Conservation (phyloP, 1,140 invertebrate genomes). For the Araneus ventricosus region DNA sequence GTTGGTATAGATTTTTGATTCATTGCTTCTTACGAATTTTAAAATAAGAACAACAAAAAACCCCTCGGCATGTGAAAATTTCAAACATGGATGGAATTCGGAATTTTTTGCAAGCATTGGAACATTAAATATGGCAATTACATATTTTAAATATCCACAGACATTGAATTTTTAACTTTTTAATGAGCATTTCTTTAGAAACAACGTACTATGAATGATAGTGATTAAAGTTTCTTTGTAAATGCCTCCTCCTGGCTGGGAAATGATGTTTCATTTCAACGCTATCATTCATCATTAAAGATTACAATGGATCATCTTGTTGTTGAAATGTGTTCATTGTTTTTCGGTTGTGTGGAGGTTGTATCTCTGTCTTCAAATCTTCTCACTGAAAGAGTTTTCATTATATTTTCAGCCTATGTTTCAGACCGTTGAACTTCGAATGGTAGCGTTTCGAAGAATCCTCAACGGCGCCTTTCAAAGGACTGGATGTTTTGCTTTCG, state of each 20-base stretch:
- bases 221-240: neutral
- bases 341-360: neutral
- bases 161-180: too few relatives aligned
- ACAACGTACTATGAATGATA: neutral
- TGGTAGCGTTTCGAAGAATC: neutral
- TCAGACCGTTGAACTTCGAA: neutral
- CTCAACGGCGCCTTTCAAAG: too few relatives aligned
- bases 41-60: too few relatives aligned
- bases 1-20: too few relatives aligned
- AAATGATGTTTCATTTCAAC: neutral
- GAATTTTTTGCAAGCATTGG: too few relatives aligned
- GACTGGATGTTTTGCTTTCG: too few relatives aligned
- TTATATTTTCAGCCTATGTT: neutral
- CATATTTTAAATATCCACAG: too few relatives aligned
- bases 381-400: neutral
- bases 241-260: neutral
- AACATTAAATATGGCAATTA: too few relatives aligned
- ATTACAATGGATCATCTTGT: neutral
- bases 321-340: slow-evolving; percentile 22
- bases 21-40: too few relatives aligned
- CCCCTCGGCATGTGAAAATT: too few relatives aligned
- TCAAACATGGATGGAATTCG: too few relatives aligned
- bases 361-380: neutral
- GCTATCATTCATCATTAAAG: neutral
- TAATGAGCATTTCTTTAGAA: too few relatives aligned